These are phyloP conservation scores for Gymnoscopelus microlampas DNA, from an alignment of 2,797 vertebrate species.

Conservation along the genomic window DNA sequence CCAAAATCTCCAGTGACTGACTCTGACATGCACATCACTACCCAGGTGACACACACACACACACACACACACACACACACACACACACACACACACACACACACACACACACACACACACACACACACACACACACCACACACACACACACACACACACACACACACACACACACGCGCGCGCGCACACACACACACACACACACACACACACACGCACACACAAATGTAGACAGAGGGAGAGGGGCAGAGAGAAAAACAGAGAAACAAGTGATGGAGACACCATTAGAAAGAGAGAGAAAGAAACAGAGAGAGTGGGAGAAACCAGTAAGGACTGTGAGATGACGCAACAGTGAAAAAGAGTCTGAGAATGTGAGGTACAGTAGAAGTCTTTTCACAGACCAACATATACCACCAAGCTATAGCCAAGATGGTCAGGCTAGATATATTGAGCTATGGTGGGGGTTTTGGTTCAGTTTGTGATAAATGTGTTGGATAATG, in stretches of 20 bases:
- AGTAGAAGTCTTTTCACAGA: too few species aligned
- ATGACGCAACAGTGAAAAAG: too few species aligned
- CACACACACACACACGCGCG: conserved; percentile 4
- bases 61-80: background rate
- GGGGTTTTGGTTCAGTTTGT: background rate
- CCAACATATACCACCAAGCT: too few species aligned
- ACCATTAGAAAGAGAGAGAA: conserved; percentile 21
- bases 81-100: conserved; percentile 1
- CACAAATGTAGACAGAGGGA: conserved; percentile 18
- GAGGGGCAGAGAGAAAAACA: conserved; percentile 5
- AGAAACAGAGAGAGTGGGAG: background rate
- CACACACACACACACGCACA: conserved; percentile 3
- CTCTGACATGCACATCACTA: conserved; percentile 24
- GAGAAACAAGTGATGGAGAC: conserved; percentile 22
- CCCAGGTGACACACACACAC: conserved; percentile 24
- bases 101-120: conserved; percentile 6
- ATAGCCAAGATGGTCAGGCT: background rate
- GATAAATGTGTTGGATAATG: conserved; percentile 10
- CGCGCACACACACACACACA: conserved; percentile 1
- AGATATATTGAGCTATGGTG: too few species aligned
- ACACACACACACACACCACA: conserved; percentile 1
- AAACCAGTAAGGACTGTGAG: too few species aligned
- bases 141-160: conserved; percentile 1
- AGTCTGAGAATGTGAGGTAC: too few species aligned
- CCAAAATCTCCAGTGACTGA: conserved; percentile 24